These are phyloP conservation scores for Argyresthia albistria DNA, from an alignment of 2,888 invertebrate species.

Conservation along the genomic window DNA sequence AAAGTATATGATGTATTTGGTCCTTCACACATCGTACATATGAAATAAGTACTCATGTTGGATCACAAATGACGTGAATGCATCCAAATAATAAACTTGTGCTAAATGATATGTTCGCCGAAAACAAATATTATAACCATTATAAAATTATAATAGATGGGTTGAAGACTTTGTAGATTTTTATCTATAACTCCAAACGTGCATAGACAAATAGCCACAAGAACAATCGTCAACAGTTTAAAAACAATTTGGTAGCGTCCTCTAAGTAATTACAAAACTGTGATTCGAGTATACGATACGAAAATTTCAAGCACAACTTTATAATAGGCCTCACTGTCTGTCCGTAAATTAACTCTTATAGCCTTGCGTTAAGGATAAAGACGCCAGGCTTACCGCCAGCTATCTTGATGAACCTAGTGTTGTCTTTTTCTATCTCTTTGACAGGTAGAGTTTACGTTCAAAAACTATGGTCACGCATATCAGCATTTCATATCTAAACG, in stretches of 20 bases:
- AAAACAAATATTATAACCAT: too few relatives aligned
- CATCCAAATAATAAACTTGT: too few relatives aligned
- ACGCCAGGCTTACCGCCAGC: not conserved
- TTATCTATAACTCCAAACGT: slow-evolving; percentile 45
- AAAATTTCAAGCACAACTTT: slow-evolving; percentile 53
- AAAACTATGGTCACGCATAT: slow-evolving; percentile 27
- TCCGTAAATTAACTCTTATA: not conserved
- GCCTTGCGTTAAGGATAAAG: not conserved
- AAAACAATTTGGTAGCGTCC: slow-evolving; percentile 64
- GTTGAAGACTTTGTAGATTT: slow-evolving; percentile 24
- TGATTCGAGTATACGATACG: slow-evolving; percentile 51
- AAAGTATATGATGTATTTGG: too few relatives aligned
- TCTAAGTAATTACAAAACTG: slow-evolving; percentile 58
- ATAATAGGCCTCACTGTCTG: slow-evolving; percentile 33
- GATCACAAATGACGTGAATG: too few relatives aligned
- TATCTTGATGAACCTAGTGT: slow-evolving; percentile 2
- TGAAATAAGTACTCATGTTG: too few relatives aligned
- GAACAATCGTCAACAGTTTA: slow-evolving; percentile 65
- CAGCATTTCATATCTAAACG: slow-evolving; percentile 57
- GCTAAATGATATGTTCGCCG: too few relatives aligned
- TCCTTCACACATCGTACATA: too few relatives aligned
- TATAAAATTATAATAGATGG: too few relatives aligned
- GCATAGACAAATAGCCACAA: slow-evolving; percentile 65
- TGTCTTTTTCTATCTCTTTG: slow-evolving; percentile 4
- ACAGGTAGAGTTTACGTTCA: slow-evolving; percentile 1